These are phyloP conservation scores for Ips nitidus DNA, from an alignment of 1,140 invertebrate species.

Conservation along the genomic window DNA sequence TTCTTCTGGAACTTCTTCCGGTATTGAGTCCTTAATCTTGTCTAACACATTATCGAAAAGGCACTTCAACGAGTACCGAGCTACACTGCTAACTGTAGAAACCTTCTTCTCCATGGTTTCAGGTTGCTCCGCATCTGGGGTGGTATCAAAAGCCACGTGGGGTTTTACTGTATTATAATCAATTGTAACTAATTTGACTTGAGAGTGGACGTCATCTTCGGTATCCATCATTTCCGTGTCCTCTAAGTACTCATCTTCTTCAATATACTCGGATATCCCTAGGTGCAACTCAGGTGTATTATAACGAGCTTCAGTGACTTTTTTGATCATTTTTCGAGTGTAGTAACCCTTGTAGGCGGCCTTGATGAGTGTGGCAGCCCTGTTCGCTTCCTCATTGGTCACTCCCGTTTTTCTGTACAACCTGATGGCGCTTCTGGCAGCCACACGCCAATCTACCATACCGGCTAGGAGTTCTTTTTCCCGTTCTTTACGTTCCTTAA, in stretches of 20 bases:
- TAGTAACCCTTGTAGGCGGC: slow-evolving; percentile 55
- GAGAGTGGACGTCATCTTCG: slow-evolving; percentile 17
- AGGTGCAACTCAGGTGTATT: not conserved
- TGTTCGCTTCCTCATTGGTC: slow-evolving; percentile 50
- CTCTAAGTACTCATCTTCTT: not conserved
- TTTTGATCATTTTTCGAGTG: slow-evolving; percentile 36
- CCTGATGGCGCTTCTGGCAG: slow-evolving; percentile 52
- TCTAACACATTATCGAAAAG: slow-evolving; percentile 16
- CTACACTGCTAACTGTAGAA: slow-evolving; percentile 21
- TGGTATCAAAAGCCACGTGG: slow-evolving; percentile 36
- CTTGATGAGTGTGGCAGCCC: slow-evolving; percentile 54
- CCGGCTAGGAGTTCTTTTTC: slow-evolving; percentile 45
- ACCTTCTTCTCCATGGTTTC: not conserved
- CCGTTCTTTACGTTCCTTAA: slow-evolving; percentile 41
- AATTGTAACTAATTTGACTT: slow-evolving; percentile 32
- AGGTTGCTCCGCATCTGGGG: not conserved
- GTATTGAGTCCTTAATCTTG: not conserved
- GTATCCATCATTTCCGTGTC: not conserved
- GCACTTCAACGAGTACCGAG: slow-evolving; percentile 9
- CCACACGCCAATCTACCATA: slow-evolving; percentile 55
- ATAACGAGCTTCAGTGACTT: slow-evolving; percentile 7
- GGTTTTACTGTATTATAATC: slow-evolving; percentile 37
- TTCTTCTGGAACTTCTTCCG: not conserved
- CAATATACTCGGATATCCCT: not conserved
- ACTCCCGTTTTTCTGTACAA: slow-evolving; percentile 54